Base-by-base conservation (phyloP, 2,113 vertebrate species). In the Myxocyprinus asiaticus region DNA sequence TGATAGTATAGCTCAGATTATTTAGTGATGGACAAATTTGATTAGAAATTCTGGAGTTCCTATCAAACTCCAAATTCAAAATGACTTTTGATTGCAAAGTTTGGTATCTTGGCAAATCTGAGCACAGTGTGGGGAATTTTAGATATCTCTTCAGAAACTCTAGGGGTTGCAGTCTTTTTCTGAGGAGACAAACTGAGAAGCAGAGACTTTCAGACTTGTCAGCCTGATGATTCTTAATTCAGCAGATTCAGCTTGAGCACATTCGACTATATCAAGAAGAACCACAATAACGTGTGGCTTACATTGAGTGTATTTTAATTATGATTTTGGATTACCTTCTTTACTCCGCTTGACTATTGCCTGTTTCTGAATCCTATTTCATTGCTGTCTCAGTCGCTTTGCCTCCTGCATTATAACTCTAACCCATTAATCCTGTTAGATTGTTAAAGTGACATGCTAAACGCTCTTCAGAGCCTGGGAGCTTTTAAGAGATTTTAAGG, bases 341-440 rank as follows among this genome's bases (percentile, higher is more conserved):
- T 51, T 68, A 68, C 67, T 68, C 6, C 22, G 66, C 50, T 67
- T 50, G 50, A 43, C 50, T 55, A 14, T 44, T 71, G 22, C 7
- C 53, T 44, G 55, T 59, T 72, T 43, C 70, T 61, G 70, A 73
- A 61, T 73, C 70, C 55, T 7, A 33, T 44, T 22, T 72, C 45
- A 10, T 9, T 15, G 17, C 48, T n/a, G n/a, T 61, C 43, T 73
- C 55, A 47, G 17, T 44, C 51, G 9, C n/a, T 73, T 44, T 73
- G 70, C 43, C 70, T 73, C 55, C 6, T 17, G 55, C 55, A 1
- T n/a, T 85, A 63, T 82, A 79, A 87, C 81, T 85, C 87, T 88
- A 88, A 88, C 83, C 62, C 86, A 79, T 77, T 89, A 90, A 91
- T 91, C 86, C 86, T n/a, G 83, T 88, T 90, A 88, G 89, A 90